Conservation (phyloP, 53 echinoderm and acorn worm species). For the Paracentrotus lividus region DNA sequence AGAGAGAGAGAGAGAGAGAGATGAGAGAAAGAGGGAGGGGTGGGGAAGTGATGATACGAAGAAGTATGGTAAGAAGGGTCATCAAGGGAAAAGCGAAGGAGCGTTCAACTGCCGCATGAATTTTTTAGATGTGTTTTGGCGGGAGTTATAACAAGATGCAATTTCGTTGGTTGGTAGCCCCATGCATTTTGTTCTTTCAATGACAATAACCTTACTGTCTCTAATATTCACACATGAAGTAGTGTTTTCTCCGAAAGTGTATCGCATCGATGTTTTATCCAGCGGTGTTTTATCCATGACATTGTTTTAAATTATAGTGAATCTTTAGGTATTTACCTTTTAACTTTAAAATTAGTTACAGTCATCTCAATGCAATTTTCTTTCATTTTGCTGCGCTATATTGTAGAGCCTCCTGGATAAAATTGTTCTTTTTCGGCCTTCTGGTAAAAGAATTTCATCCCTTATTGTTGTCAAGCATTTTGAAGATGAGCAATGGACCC, state of each 20-base stretch:
- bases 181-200: not conserved
- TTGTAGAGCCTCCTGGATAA: no score
- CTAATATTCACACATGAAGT: not conserved
- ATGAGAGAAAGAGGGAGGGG: not conserved
- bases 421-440: not conserved
- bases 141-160: not conserved
- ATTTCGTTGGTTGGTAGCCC: not conserved
- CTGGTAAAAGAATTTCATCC: not conserved
- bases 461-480: not conserved
- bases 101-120: conserved; percentile 33
- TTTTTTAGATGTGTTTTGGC: conserved; percentile 38
- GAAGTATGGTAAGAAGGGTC: not conserved
- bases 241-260: not conserved
- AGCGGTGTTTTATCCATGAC: no score
- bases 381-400: no score
- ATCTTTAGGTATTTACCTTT: no score
- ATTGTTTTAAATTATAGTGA: no score
- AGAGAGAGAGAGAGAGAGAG: not conserved
- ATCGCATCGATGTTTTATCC: not conserved
- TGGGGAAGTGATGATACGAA: not conserved
- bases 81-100: not conserved
- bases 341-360: no score
- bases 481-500: not conserved
- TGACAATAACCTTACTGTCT: not conserved
- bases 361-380: no score